Evolutionary conservation across 2,113 vertebrate species (phyloP).

Genomic region (Bujurquina vittata): DNA sequence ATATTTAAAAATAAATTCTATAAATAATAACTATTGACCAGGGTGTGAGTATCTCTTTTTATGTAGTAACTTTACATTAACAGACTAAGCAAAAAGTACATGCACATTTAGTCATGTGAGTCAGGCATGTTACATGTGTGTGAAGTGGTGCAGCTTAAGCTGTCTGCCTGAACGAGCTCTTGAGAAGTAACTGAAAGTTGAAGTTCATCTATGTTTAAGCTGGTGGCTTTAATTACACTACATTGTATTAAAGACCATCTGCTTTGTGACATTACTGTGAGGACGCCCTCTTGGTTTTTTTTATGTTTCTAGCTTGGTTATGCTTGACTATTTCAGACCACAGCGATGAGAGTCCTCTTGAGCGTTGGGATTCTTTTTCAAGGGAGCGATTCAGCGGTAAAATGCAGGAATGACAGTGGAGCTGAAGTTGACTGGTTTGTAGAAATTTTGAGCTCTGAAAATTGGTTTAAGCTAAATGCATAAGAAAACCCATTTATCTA

Average conservation of each 20-base stretch:
- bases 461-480: not conserved
- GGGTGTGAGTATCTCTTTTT: not conserved
- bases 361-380: slow-evolving; percentile 16
- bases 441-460: not conserved
- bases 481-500: not conserved
- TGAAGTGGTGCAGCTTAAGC: not conserved
- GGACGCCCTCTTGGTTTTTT: not conserved
- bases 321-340: slow-evolving; percentile 40
- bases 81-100: not conserved
- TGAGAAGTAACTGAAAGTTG: not conserved
- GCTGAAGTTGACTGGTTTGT: slow-evolving; percentile 56
- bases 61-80: not conserved
- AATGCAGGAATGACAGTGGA: slow-evolving; percentile 44
- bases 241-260: not conserved
- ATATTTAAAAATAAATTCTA: not conserved
- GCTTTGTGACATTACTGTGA: accelerated
- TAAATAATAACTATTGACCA: not conserved
- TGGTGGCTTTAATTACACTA: not conserved
- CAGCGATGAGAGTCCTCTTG: not conserved
- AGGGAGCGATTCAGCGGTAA: slow-evolving; percentile 34
- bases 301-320: not conserved
- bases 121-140: not conserved
- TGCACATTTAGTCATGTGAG: not conserved
- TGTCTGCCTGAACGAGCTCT: accelerated
- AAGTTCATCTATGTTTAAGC: not conserved